phyloP scores from a whole-genome alignment of 2,888 invertebrate species.

The Merodon equestris region DNA sequence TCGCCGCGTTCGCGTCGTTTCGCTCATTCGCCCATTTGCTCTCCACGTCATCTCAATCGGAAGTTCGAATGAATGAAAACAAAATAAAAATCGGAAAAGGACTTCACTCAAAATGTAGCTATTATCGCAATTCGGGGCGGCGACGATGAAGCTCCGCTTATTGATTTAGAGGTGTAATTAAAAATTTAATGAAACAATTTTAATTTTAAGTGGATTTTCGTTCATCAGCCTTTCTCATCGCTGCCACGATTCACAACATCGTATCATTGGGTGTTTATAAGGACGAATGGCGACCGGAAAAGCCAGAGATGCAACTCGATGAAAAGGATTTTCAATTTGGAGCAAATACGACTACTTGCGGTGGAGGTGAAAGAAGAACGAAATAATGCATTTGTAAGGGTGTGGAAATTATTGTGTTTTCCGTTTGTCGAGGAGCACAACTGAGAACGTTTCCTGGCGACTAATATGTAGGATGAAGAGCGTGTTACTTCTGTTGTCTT shows the following conservation, averaged over 20 bases:
- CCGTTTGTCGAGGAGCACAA: conserved; percentile 54
- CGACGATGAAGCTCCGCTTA: conserved; percentile 38
- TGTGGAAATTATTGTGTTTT: conserved; percentile 50
- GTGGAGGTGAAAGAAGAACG: conserved; percentile 2
- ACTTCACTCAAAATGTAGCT: conserved; percentile 41
- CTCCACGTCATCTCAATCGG: not conserved
- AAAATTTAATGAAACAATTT: conserved; percentile 69
- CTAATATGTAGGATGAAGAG: not conserved
- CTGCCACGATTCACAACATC: conserved; percentile 18
- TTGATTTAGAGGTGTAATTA: conserved; percentile 69
- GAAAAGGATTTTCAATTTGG: conserved; percentile 39
- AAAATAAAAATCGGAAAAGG: conserved; percentile 7
- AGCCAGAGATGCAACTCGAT: conserved; percentile 15
- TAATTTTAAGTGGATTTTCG: conserved; percentile 64
- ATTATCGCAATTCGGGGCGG: conserved; percentile 50
- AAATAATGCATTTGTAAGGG: conserved; percentile 30
- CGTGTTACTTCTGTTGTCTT: conserved; percentile 23
- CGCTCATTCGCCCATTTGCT: too few species aligned
- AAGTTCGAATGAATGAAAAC: not conserved
- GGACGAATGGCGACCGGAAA: conserved; percentile 10
- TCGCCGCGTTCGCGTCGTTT: too few species aligned
- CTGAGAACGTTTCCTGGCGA: conserved; percentile 14
- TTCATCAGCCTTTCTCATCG: conserved; percentile 5
- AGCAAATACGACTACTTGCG: too few species aligned
- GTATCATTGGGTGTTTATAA: conserved; percentile 16